These are phyloP conservation scores for Poeciliopsis infans DNA, from an alignment of 2,797 vertebrate genomes.

Conservation along the genomic window DNA sequence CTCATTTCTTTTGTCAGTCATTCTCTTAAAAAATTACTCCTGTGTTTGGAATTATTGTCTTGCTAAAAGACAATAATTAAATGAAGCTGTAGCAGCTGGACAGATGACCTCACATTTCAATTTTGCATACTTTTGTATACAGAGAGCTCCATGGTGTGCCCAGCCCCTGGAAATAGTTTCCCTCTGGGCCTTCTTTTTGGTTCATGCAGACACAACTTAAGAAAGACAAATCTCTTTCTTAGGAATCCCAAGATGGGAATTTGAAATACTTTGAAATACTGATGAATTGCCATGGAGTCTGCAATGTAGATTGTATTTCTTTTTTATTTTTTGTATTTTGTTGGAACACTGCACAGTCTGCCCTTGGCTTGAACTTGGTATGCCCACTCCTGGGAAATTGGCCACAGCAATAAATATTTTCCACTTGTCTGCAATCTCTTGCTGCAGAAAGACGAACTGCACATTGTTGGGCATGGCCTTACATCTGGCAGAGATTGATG, in stretches of 20 bases:
- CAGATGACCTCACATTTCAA: neutral
- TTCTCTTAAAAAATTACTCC: neutral
- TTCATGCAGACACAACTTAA: neutral
- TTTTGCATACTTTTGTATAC: neutral
- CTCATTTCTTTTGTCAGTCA: neutral
- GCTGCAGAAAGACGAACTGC: neutral
- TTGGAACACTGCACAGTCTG: neutral
- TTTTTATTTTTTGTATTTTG: too few species aligned
- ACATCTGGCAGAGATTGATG: neutral
- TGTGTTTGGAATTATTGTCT: neutral
- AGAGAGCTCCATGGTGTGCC: neutral
- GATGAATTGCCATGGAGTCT: neutral
- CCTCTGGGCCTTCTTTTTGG: neutral
- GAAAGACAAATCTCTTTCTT: neutral
- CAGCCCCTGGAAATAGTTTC: neutral
- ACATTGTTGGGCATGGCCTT: neutral
- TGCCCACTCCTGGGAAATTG: neutral
- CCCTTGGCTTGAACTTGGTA: conserved; percentile 1
- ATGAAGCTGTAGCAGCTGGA: neutral
- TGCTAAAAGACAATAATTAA: neutral
- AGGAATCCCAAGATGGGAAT: neutral
- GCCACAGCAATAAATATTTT: neutral
- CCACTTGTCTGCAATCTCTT: conserved; percentile 2
- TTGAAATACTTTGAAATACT: neutral
- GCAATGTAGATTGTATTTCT: neutral